Evolutionary conservation across 2,888 invertebrate species (phyloP).

Genomic region (Frankliniella fusca): DNA sequence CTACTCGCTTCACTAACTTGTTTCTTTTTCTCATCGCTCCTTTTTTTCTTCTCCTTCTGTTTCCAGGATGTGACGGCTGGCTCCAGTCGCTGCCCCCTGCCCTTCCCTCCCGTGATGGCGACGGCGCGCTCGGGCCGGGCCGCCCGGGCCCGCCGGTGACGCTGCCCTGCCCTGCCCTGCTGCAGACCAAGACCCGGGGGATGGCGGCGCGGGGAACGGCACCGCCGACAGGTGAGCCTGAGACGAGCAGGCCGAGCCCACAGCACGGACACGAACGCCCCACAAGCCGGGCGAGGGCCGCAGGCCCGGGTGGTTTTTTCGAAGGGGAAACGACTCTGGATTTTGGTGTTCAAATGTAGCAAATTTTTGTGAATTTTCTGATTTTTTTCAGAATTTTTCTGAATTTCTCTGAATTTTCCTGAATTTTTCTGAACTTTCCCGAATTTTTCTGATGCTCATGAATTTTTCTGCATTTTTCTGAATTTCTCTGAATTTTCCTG

Average conservation of each 20-base stretch:
- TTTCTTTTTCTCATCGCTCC: background rate
- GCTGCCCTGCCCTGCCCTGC: background rate
- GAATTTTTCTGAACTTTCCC: no score
- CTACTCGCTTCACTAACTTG: no score
- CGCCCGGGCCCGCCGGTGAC: background rate
- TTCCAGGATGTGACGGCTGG: slow-evolving; percentile 10
- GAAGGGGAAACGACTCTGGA: no score
- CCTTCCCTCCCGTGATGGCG: background rate
- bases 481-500: no score
- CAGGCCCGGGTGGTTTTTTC: background rate
- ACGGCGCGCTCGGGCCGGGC: background rate
- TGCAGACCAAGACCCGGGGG: no score
- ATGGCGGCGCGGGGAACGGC: background rate
- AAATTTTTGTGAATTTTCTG: no score
- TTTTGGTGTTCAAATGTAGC: no score
- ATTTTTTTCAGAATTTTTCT: no score
- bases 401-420: no score
- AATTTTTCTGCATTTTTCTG: no score
- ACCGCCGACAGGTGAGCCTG: background rate
- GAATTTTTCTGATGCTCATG: no score
- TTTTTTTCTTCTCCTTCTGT: background rate
- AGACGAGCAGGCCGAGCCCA: background rate
- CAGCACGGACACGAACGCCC: background rate
- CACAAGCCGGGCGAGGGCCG: background rate
- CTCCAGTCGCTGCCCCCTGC: background rate